A percentile compares a stretch with the other conserved stretches of the same genome.
phyloP scores from a whole-genome alignment of 2,113 vertebrate species.

The Neopipo cinnamomea region DNA sequence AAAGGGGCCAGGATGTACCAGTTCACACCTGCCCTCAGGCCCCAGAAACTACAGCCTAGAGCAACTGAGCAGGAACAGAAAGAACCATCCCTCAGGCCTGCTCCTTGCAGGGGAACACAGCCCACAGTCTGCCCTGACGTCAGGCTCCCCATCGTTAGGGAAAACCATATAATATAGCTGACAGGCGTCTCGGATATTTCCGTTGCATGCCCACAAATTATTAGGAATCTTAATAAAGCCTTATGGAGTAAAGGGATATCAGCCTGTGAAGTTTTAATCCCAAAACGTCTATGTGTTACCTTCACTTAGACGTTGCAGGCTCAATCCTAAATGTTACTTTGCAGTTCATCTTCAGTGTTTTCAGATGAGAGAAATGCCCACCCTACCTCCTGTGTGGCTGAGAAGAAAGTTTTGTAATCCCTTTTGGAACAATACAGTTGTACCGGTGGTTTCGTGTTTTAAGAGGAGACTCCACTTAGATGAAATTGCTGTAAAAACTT shows the following conservation, averaged over 20 bases:
- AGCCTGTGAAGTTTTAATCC: not conserved
- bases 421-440: conserved; percentile 8
- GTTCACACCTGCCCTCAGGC: not conserved
- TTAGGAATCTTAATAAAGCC: not conserved
- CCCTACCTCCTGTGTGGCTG: not conserved
- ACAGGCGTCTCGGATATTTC: not conserved
- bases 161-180: not conserved
- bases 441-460: not conserved
- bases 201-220: not conserved
- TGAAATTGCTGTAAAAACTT: conserved; percentile 17
- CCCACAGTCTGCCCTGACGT: not conserved
- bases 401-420: conserved; percentile 25
- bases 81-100: not conserved
- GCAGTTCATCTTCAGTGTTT: not conserved
- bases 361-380: not conserved
- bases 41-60: not conserved
- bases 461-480: not conserved
- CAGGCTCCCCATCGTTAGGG: not conserved
- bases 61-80: not conserved
- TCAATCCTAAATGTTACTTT: not conserved
- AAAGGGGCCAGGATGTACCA: not conserved
- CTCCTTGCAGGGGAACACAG: not conserved
- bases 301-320: not conserved
- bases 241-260: not conserved
- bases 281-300: not conserved